A percentile compares a stretch with the other conserved stretches of the same genome.
phyloP scores from a whole-genome alignment of 2,797 vertebrate species.

The Cyclura pinguis region DNA sequence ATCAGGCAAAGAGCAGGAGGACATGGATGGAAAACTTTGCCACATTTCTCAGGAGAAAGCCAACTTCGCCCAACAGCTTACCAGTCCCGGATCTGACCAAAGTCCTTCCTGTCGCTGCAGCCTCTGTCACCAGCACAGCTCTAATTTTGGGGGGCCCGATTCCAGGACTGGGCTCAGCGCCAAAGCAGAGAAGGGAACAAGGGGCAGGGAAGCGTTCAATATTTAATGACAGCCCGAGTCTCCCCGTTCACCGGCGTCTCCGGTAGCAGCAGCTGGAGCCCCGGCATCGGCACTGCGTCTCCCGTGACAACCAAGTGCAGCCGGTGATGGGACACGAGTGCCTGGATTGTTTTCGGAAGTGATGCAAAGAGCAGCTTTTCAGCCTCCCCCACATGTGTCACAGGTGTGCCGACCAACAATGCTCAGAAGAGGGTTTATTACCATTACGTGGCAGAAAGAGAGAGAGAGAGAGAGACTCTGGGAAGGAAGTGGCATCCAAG shows the following conservation, averaged over 20 bases:
- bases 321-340: neutral
- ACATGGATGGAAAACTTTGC: neutral
- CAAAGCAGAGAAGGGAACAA: too few relatives aligned
- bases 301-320: neutral
- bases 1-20: too few relatives aligned
- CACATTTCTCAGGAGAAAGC: too few relatives aligned
- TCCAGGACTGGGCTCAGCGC: rapidly evolving
- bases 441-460: too few relatives aligned
- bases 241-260: slow-evolving; percentile 38
- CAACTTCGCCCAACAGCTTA: neutral
- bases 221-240: slow-evolving; percentile 52
- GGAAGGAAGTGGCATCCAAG: neutral
- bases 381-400: neutral
- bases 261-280: neutral
- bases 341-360: neutral
- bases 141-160: neutral
- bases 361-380: neutral
- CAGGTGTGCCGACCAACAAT: neutral
- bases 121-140: too few relatives aligned
- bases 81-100: neutral
- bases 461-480: too few relatives aligned
- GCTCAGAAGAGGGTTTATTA: too few relatives aligned
- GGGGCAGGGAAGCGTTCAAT: slow-evolving; percentile 35
- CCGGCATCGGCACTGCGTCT: neutral
- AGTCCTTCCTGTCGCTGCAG: too few relatives aligned